Conservation (phyloP, 2,797 vertebrate species). For the Crocidura indochinensis region DNA sequence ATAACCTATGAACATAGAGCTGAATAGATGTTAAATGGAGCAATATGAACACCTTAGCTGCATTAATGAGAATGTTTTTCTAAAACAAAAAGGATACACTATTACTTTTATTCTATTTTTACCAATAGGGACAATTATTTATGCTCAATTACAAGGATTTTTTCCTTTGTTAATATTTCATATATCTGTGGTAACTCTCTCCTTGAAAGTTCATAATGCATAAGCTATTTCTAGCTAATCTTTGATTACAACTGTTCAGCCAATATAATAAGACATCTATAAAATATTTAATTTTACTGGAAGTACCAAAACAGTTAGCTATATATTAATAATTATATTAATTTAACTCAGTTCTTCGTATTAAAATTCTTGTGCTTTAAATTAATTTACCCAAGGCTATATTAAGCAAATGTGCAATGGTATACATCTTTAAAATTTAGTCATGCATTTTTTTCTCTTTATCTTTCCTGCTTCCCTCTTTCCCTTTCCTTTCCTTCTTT, state of each 20-base stretch:
- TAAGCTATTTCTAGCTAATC: constrained; percentile 67
- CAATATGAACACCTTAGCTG: constrained; percentile 21
- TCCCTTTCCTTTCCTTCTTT: too few relatives aligned
- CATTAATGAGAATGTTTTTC: constrained; percentile 54
- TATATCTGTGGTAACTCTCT: constrained; percentile 56
- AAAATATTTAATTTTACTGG: constrained; percentile 83
- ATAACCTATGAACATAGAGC: constrained; percentile 18
- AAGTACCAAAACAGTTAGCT: constrained; percentile 80
- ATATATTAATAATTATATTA: constrained; percentile 79
- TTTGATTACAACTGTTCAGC: constrained; percentile 71
- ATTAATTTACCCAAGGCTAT: constrained; percentile 76
- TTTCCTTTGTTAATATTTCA: constrained; percentile 65
- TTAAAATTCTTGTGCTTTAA: constrained; percentile 84
- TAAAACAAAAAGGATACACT: not conserved
- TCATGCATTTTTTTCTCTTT: not conserved
- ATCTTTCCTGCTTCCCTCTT: not conserved
- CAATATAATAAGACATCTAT: constrained; percentile 74
- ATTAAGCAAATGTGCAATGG: constrained; percentile 54
- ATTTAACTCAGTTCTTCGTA: constrained; percentile 81
- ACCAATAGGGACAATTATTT: constrained; percentile 40
- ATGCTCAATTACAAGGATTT: constrained; percentile 61
- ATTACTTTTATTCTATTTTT: constrained; percentile 30
- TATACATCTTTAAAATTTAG: constrained; percentile 1
- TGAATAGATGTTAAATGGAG: constrained; percentile 48
- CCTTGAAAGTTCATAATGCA: constrained; percentile 70